Conservation (phyloP, 2,888 invertebrate species). For the Pristionchus fissidentatus region DNA sequence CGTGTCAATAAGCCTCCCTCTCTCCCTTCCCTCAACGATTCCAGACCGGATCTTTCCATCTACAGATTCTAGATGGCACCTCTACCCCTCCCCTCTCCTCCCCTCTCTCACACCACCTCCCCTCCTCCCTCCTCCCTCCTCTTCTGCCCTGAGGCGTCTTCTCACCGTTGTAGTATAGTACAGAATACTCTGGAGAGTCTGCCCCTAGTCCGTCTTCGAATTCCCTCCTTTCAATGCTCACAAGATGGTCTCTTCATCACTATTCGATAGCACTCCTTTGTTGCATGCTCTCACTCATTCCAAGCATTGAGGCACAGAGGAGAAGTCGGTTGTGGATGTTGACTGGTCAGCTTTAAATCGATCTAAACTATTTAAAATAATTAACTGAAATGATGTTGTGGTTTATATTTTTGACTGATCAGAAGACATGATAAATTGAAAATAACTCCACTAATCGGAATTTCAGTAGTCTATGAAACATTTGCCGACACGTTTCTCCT, state of each 20-base stretch:
- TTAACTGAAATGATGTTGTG: no score
- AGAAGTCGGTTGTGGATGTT: constrained; percentile 45
- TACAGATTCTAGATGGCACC: constrained; percentile 14
- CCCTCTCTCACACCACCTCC: neutral
- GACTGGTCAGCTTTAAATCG: constrained; percentile 19
- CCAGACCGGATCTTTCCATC: constrained; percentile 22
- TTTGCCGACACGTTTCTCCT: no score
- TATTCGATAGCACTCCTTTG: neutral
- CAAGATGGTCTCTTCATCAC: neutral
- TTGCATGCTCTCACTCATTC: neutral
- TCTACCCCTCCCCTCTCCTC: constrained; percentile 13
- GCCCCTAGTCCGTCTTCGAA: neutral
- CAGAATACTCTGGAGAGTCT: neutral
- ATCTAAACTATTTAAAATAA: no score
- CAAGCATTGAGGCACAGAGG: neutral
- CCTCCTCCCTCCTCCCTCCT: constrained; percentile 17
- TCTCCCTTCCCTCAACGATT: neutral
- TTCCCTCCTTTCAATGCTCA: neutral
- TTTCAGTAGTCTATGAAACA: no score
- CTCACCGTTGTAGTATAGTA: neutral
- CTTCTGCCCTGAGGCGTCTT: neutral
- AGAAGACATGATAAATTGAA: no score
- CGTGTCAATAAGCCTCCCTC: constrained; percentile 2
- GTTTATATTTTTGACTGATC: no score
- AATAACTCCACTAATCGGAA: no score